Percentiles rank a stretch among this genome's conserved stretches.
Evolutionary conservation across 2,888 invertebrate species (phyloP).

Genomic region (Alcis repandata): DNA sequence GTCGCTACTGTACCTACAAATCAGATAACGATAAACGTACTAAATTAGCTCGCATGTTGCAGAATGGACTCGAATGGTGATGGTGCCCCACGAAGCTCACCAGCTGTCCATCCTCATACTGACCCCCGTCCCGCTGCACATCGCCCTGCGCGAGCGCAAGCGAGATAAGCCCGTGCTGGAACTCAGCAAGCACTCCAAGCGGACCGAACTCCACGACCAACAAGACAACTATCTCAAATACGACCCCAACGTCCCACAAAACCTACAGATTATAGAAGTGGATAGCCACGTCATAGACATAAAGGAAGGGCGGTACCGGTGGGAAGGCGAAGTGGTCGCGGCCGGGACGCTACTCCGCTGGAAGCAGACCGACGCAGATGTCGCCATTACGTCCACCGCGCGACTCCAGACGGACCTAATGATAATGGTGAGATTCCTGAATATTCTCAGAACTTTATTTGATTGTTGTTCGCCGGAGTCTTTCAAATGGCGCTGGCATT

Average conservation of each 20-base stretch:
- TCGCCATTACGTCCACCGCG: constrained; percentile 70
- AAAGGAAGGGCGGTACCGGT: constrained; percentile 67
- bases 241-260: constrained; percentile 78
- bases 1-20: neutral
- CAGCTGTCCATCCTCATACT: constrained; percentile 72
- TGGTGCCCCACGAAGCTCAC: constrained; percentile 77
- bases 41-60: constrained; percentile 12
- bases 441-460: constrained; percentile 33
- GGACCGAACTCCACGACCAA: constrained; percentile 58
- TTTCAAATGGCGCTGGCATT: constrained; percentile 33
- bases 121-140: constrained; percentile 69
- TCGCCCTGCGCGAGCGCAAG: constrained; percentile 73
- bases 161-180: constrained; percentile 74
- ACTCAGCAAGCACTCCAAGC: constrained; percentile 69
- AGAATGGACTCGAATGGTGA: constrained; percentile 78
- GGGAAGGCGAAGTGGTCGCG: constrained; percentile 73
- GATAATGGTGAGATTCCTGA: constrained; percentile 71
- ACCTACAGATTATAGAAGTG: constrained; percentile 78
- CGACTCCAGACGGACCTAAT: constrained; percentile 74
- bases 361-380: constrained; percentile 73
- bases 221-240: constrained; percentile 77
- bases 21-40: neutral
- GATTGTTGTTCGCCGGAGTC: constrained; percentile 30
- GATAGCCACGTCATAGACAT: constrained; percentile 78
- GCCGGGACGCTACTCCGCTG: constrained; percentile 73